phyloP scores from a whole-genome alignment of 2,113 vertebrate species.

The Parus major region DNA sequence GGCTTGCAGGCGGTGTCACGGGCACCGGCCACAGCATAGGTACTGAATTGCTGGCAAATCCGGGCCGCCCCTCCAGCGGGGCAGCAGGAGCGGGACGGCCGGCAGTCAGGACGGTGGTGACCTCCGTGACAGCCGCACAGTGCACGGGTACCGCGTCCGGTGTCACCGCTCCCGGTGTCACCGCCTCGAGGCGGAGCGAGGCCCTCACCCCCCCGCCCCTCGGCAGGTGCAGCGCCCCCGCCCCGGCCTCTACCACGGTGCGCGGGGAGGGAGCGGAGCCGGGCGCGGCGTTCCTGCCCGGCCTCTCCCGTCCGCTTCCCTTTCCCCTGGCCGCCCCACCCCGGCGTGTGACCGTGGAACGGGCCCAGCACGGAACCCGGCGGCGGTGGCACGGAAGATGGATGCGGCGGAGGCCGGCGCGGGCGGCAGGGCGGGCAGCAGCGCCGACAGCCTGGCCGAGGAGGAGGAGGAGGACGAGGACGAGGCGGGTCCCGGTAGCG shows the following conservation, averaged over 20 bases:
- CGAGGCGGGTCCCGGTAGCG: background rate
- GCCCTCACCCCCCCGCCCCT: background rate
- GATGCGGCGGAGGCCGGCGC: background rate
- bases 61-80: background rate
- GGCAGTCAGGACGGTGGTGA: accelerated
- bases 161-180: background rate
- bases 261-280: background rate
- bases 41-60: background rate
- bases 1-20: accelerated
- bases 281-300: background rate
- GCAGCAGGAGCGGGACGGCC: background rate
- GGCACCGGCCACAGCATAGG: background rate
- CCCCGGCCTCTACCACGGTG: background rate
- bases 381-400: background rate
- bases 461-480: background rate
- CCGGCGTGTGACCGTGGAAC: background rate
- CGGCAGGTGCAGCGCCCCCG: background rate
- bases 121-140: background rate
- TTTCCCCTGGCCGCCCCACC: background rate
- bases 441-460: constrained; percentile 28
- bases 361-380: constrained; percentile 17
- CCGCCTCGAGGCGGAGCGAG: background rate
- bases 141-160: accelerated
- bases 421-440: background rate
- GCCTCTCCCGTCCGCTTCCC: background rate